Evolutionary conservation across 2,113 vertebrate genomes (phyloP), one percentile per base, ranked within the genome.

Genomic region (Ursus arctos): DNA sequence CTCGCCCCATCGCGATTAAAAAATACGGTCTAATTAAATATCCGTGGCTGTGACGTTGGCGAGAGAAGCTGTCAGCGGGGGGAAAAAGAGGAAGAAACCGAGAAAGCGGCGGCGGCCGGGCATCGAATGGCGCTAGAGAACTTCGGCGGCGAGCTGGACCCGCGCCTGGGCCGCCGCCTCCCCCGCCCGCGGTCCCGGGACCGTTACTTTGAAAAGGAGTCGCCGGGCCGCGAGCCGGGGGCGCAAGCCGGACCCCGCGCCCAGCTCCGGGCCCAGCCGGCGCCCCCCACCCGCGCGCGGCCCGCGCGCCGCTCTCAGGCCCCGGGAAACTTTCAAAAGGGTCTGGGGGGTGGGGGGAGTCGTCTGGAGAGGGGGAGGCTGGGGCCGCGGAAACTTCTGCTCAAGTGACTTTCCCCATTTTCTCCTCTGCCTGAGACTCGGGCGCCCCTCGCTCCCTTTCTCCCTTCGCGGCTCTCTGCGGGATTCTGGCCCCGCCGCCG

Each of bases 11-110:
- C 99, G 98, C 99, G 99, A 99, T 99, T 99, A 99, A 99, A 99
- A 99, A 99, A 99, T 99, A 99, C 98, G 98, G 99, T 98, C 99
- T 99, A 99, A 99, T 99, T 99, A 99, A 99, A 99, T 99, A 99
- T 99, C 99, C 99, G 99, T 99, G 99, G 98, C 99, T 97, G 98
- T 99, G 99, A 99, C 99, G 99, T 99, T 99, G 99, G 98, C 98
- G 97, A 98, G 98, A 98, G 98, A 98, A 98, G 99, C 99, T 99
- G 99, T 99, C 99, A 99, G 98, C 98, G 98, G 98, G 98, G 98
- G 98, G 97, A 98, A 98, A 98, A 98, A 97, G 97, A 95, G 96
- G 98, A 98, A 98, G 98, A 98, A 47, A 61, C 55, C 57, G 76
- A 26, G 94, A 18, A 19, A 57, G 94, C 96, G 69, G 90, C 59